Base-by-base conservation (phyloP, 2,113 vertebrate species). In the Camarhynchus parvulus region DNA sequence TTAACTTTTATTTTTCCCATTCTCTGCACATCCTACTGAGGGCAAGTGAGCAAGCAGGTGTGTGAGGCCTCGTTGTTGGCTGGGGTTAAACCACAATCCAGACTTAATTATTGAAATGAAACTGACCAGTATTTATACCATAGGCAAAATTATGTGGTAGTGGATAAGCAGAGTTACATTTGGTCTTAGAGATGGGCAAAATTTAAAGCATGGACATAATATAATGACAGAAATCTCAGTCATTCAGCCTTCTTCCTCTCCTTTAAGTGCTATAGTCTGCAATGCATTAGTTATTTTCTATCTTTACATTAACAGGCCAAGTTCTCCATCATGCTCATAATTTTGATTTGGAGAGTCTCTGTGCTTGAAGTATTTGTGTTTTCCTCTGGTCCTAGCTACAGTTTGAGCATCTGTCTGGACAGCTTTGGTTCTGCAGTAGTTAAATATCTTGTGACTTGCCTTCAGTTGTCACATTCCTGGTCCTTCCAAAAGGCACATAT, bases 381-480 rank as follows among this genome's bases (percentile, higher is more conserved):
- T 89, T 56, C 33, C 22, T 92, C 33, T 69, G 19, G 1, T 44
- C 80, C 53, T 91, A 85, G 18, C 47, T 67, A 8, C 1, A 4
- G 11, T 63, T 44, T 74, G 64, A 75, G 22, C 62, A 61, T 61
- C 42, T 88, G 35, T 86, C 69, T 69, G 31, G 78, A 88, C 27
- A 66, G 59, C 39, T 83, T 87, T 12, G 3, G 35, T 63, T 87
- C 39, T 83, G 52, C 63, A 69, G 66, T 63, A 89, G 80, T 66
- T 80, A 88, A 86, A 79, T 6, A 55, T 70, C 63, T 50, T 70
- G 11, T 82, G 59, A 61, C 74, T 77, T 91, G 44, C 64, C 44
- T 92, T 88, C 87, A 76, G 49, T 61, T 90, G 91, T 44, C 82
- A 95, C 23, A 64, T 80, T 83, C 58, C 47, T 78, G 70, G n/a